A percentile compares a stretch with the other conserved stretches of the same genome.
These are phyloP conservation scores for Ptyas mucosa DNA, from an alignment of 2,113 vertebrate genomes.

Conservation along the genomic window DNA sequence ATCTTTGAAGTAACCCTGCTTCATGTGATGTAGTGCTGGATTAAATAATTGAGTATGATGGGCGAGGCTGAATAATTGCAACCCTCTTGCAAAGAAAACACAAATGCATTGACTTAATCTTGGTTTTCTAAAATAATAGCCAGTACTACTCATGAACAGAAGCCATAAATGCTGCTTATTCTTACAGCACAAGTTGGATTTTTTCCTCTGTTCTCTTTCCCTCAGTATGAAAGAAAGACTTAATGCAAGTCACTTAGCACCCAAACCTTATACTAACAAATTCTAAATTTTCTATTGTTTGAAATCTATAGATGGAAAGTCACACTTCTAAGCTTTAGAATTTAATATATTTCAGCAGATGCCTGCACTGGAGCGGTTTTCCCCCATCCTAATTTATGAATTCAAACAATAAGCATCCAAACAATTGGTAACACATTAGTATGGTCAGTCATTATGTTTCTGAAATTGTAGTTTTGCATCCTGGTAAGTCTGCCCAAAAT, in stretches of 20 bases:
- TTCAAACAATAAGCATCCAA: constrained; percentile 23
- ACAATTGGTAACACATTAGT: constrained; percentile 23
- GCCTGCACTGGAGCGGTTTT: neutral
- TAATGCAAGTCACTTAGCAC: neutral
- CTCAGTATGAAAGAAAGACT: neutral
- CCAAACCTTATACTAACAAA: neutral
- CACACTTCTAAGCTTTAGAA: neutral
- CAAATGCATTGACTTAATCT: neutral
- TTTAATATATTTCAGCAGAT: constrained; percentile 24
- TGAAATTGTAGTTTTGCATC: constrained; percentile 34
- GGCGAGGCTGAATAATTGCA: neutral
- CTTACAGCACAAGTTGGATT: neutral
- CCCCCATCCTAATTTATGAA: constrained; percentile 18
- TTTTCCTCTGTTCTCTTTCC: neutral
- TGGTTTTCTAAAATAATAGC: neutral
- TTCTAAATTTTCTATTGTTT: neutral
- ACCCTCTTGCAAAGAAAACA: too few relatives aligned
- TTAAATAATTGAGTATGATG: neutral
- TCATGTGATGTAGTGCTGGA: neutral
- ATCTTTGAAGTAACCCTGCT: neutral
- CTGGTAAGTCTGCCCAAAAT: constrained; percentile 13
- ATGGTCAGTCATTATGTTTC: constrained; percentile 18
- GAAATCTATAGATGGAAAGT: neutral
- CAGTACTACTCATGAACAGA: neutral
- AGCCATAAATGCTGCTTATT: neutral